Evolutionary conservation across 2,888 invertebrate genomes (phyloP), one percentile per base, ranked within the genome.

Genomic region (Salpingus planirostris): DNA sequence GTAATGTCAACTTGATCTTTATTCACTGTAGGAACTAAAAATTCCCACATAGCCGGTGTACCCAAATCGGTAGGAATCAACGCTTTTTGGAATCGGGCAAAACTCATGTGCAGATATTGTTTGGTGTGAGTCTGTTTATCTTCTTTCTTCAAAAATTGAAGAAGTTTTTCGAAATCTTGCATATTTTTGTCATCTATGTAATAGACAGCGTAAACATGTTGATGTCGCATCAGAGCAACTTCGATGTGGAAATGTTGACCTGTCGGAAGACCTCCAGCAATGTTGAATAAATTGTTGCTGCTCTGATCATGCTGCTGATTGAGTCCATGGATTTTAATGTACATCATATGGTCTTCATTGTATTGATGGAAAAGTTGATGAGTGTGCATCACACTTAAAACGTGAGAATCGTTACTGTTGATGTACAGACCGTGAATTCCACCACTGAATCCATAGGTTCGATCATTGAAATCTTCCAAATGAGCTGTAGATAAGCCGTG

Each of bases 31-130:
- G 67, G 66, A 4, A 56, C 40, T 12, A 49, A 44, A n/a, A 47
- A 54, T 10, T 52, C 49, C 18, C 62, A 46, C 0, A 59, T 21
- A 1, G 57, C 59, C 1, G 64, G 59, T 13, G 66, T 38, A 36
- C 68, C 69, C 21, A 66, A 47, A 24, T 66, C 66, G 2, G 62
- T 66, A 1, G 64, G 55, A 6, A 65, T 47, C 3, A 51, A 14
- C 8, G 47, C 29, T 40, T 42, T 34, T 4, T 29, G 30, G 15
- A 38, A 38, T 25, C 36, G 21, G 13, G 44, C 37, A 30, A 49
- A 52, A 13, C 31, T 30, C 25, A 52, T 44, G 11, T 48, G 29
- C 7, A 34, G 3, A n/a, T 27, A 13, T 18, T 27, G 10, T 15
- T 22, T 21, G 15, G 21, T 21, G 2, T 29, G 4, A 3, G 34